Conservation (phyloP, 2,888 invertebrate genomes). For the Sphinx pinastri region DNA sequence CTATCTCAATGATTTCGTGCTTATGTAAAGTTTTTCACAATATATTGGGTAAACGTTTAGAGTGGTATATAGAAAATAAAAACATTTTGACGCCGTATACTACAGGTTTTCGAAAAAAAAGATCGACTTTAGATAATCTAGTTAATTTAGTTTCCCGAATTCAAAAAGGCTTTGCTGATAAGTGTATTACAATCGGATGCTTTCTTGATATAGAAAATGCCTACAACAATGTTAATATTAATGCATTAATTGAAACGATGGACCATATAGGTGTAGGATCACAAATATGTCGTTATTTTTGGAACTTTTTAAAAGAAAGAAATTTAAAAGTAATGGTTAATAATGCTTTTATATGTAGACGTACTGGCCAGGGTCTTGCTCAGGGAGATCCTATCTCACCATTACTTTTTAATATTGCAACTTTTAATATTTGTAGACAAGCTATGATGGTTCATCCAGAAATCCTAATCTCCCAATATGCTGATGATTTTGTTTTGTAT, state of each 20-base stretch:
- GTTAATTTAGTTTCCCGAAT: slow-evolving; percentile 29
- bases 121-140: slow-evolving; percentile 33
- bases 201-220: slow-evolving; percentile 45
- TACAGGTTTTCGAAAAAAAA: slow-evolving; percentile 31
- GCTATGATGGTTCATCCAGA: too few species aligned
- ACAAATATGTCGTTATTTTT: slow-evolving; percentile 38
- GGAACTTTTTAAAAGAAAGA: slow-evolving; percentile 35
- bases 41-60: slow-evolving; percentile 32
- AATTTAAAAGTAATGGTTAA: slow-evolving; percentile 30
- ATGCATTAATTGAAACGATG: slow-evolving; percentile 30
- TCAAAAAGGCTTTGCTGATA: slow-evolving; percentile 36
- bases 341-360: slow-evolving; percentile 15
- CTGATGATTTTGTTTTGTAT: too few species aligned
- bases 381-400: slow-evolving; percentile 49
- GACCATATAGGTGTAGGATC: slow-evolving; percentile 35
- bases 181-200: slow-evolving; percentile 34
- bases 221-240: slow-evolving; percentile 42
- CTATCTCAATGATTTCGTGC: slow-evolving; percentile 35
- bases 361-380: slow-evolving; percentile 38
- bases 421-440: slow-evolving; percentile 25
- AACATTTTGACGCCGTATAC: slow-evolving; percentile 25
- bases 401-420: slow-evolving; percentile 45
- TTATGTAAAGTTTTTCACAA: slow-evolving; percentile 34
- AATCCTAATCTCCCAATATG: too few species aligned
- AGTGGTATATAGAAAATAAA: slow-evolving; percentile 33